Evolutionary conservation across 1,140 invertebrate species (phyloP).

Genomic region (Pseudomyrmex gracilis): DNA sequence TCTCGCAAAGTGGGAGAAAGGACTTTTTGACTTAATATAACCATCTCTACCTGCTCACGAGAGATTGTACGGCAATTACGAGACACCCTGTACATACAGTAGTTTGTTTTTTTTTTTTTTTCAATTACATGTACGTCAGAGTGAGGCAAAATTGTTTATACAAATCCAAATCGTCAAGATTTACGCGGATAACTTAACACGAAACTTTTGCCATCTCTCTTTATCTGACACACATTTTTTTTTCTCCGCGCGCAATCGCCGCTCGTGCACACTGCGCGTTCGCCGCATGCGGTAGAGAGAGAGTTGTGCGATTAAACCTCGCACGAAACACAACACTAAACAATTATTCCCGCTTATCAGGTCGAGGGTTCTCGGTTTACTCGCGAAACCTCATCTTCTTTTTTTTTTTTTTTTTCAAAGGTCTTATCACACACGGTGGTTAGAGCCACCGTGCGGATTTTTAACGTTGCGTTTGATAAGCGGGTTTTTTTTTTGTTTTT

Average conservation of each 20-base stretch:
- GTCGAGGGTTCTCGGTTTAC: conserved; percentile 27
- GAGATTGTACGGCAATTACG: no score
- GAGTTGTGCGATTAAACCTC: conserved; percentile 22
- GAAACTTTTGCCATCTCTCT: neutral
- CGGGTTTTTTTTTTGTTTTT: neutral
- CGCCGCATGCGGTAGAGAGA: no score
- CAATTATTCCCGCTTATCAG: conserved; percentile 44
- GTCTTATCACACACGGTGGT: conserved; percentile 1
- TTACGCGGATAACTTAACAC: neutral
- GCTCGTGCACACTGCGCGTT: neutral
- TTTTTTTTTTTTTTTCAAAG: conserved; percentile 38
- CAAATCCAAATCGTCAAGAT: no score
- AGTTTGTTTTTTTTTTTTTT: neutral
- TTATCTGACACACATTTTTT: neutral
- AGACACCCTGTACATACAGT: no score
- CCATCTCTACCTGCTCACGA: no score
- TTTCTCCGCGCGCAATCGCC: conserved; percentile 8
- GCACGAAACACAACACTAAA: conserved; percentile 31
- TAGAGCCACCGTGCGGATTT: conserved; percentile 24
- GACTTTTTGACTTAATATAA: no score
- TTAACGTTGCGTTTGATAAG: conserved; percentile 25
- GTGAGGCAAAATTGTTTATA: no score
- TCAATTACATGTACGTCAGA: no score
- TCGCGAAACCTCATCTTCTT: conserved; percentile 18
- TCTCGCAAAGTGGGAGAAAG: no score